These are phyloP conservation scores for Cichlasoma orientale DNA, from an alignment of 2,797 vertebrate genomes.

Conservation along the genomic window DNA sequence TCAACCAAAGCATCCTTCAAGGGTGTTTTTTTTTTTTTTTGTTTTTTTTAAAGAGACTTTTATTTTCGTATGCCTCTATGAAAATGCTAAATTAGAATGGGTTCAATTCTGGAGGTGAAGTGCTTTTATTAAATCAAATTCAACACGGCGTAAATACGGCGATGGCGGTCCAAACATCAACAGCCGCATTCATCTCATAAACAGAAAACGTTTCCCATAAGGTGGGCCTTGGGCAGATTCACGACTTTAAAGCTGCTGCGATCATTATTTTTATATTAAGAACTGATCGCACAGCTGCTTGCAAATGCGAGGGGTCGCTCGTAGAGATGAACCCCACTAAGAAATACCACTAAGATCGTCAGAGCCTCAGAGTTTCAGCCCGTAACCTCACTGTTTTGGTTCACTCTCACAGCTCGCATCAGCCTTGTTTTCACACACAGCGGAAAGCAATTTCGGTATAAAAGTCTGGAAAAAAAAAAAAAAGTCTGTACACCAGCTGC, in stretches of 20 bases:
- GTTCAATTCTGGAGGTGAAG: slow-evolving; percentile 19
- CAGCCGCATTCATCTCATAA: not conserved
- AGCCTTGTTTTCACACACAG: not conserved
- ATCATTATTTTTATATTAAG: slow-evolving; percentile 7
- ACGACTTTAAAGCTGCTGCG: not conserved
- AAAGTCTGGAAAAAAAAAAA: not conserved
- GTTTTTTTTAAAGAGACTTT: not conserved
- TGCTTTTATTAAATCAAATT: slow-evolving; percentile 35
- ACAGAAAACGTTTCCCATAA: not conserved
- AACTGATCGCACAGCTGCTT: not conserved
- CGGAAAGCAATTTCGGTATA: not conserved
- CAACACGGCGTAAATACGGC: not conserved
- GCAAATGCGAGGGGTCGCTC: not conserved
- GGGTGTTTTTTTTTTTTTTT: not conserved
- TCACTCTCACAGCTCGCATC: not conserved
- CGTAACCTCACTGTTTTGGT: not conserved
- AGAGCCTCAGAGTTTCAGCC: not conserved
- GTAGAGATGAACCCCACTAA: not conserved
- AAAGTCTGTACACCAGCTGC: not conserved
- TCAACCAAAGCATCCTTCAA: slow-evolving; percentile 6
- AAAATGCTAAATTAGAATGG: slow-evolving; percentile 24
- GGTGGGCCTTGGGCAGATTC: not conserved
- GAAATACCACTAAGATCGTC: not conserved
- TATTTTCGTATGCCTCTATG: slow-evolving; percentile 1
- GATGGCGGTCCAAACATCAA: slow-evolving; percentile 2